Evolutionary conservation across 2,113 vertebrate species (phyloP).

Genomic region (Prochilodus magdalenae): DNA sequence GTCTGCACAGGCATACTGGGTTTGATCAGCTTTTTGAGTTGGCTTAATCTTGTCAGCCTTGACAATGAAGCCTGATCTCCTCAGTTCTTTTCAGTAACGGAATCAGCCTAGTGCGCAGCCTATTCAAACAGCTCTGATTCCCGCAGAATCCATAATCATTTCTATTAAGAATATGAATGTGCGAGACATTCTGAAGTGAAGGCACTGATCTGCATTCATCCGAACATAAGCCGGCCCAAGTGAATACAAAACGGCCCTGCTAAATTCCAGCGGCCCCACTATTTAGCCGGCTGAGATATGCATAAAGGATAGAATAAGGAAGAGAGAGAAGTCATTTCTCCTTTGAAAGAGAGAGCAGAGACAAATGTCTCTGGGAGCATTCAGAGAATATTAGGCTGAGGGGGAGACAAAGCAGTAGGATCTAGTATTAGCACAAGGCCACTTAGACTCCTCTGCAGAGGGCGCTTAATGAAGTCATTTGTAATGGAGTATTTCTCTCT

Average conservation of each 20-base stretch:
- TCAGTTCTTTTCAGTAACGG: constrained; percentile 70
- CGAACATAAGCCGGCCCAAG: constrained; percentile 63
- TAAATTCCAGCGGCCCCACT: constrained; percentile 64
- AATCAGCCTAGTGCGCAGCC: constrained; percentile 68
- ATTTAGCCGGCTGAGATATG: constrained; percentile 64
- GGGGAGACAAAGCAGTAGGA: constrained; percentile 58
- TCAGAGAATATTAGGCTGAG: constrained; percentile 55
- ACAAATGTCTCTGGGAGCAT: constrained; percentile 71
- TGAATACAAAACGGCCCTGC: constrained; percentile 69
- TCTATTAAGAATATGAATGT: constrained; percentile 69
- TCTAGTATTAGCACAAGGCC: constrained; percentile 70
- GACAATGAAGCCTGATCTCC: constrained; percentile 75
- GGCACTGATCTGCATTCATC: constrained; percentile 75
- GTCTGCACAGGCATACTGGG: constrained; percentile 58
- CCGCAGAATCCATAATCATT: constrained; percentile 72
- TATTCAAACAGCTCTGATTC: constrained; percentile 70
- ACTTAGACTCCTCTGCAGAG: constrained; percentile 69
- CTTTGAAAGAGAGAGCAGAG: constrained; percentile 66
- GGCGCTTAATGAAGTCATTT: constrained; percentile 75
- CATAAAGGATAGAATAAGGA: constrained; percentile 51
- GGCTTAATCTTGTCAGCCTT: constrained; percentile 77
- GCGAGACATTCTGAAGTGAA: constrained; percentile 70
- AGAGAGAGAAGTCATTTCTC: constrained; percentile 64
- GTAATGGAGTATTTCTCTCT: constrained; percentile 71
- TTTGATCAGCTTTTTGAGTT: constrained; percentile 74